Percentiles rank a stretch among this genome's conserved stretches.
These are phyloP conservation scores for Lymantria dispar DNA, from an alignment of 2,888 invertebrate genomes.

Conservation along the genomic window DNA sequence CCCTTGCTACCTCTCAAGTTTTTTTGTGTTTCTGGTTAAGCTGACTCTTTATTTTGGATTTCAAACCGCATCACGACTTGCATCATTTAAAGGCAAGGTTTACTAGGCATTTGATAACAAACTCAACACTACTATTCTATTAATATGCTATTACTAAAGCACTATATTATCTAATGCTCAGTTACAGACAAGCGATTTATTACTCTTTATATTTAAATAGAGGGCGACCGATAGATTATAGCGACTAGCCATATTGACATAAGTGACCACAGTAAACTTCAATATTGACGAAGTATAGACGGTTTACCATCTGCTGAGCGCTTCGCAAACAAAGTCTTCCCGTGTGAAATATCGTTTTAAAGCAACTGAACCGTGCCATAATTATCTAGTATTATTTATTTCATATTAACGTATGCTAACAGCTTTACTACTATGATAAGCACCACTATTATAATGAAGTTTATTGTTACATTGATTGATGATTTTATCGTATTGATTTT, in stretches of 20 bases:
- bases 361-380: slow-evolving; percentile 9
- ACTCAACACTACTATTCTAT: too few species aligned
- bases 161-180: too few species aligned
- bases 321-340: slow-evolving; percentile 55
- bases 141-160: too few species aligned
- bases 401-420: neutral
- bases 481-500: too few species aligned
- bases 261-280: slow-evolving; percentile 38
- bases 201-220: slow-evolving; percentile 4
- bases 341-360: slow-evolving; percentile 49
- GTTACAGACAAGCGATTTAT: neutral
- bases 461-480: too few species aligned
- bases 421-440: neutral
- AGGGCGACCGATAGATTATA: slow-evolving; percentile 14
- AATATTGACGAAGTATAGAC: slow-evolving; percentile 54
- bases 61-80: too few species aligned
- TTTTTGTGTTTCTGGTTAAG: too few species aligned
- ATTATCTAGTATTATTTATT: neutral
- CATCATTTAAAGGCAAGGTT: too few species aligned
- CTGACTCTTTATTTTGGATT: too few species aligned
- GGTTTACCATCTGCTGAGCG: slow-evolving; percentile 41
- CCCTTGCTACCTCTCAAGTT: too few species aligned
- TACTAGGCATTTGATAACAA: too few species aligned
- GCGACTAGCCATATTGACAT: slow-evolving; percentile 20
- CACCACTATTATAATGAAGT: too few species aligned